Evolutionary conservation across 2,888 invertebrate species (phyloP), one percentile per base, ranked within the genome.

Genomic region (Micoletzkya japonica): DNA sequence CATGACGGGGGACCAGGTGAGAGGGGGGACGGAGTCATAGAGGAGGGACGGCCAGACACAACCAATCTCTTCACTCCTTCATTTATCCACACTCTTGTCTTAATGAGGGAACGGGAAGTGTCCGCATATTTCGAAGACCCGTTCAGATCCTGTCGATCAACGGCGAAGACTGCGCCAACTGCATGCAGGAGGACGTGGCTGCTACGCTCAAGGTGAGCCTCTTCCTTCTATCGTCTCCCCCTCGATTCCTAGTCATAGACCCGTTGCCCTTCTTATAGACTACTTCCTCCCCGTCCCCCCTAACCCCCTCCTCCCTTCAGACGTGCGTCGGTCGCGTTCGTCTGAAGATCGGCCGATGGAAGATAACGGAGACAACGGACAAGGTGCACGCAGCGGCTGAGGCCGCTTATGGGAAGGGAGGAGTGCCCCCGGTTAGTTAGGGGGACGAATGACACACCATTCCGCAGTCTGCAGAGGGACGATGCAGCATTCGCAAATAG

Each of bases 1-100:
- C 75, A 92, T 93, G 87, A 92, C 92, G 82, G 96, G 97, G 28
- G 97, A 98, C 87, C 90, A 93, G 82, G 80, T 80, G 26, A 14
- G 39, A 44, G n/a, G 10, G 10, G 20, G 10, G 44, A 44, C 20
- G 44, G 20, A 44, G 44, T 44, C 10, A 44, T 14, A 44, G n/a
- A n/a, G n/a, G n/a, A n/a, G n/a, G n/a, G n/a, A n/a, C n/a, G n/a
- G n/a, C n/a, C n/a, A n/a, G n/a, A n/a, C n/a, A n/a, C n/a, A n/a
- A n/a, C n/a, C n/a, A n/a, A n/a, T n/a, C n/a, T n/a, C n/a, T n/a
- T n/a, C n/a, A n/a, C n/a, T n/a, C n/a, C n/a, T n/a, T n/a, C n/a
- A n/a, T n/a, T n/a, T n/a, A n/a, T n/a, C n/a, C n/a, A n/a, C n/a
- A n/a, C n/a, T n/a, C n/a, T n/a, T n/a, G n/a, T n/a, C n/a, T n/a